A percentile compares a stretch with the other conserved stretches of the same genome.
Evolutionary conservation across 1,140 invertebrate genomes (phyloP).

Genomic region (Bemisia tabaci): DNA sequence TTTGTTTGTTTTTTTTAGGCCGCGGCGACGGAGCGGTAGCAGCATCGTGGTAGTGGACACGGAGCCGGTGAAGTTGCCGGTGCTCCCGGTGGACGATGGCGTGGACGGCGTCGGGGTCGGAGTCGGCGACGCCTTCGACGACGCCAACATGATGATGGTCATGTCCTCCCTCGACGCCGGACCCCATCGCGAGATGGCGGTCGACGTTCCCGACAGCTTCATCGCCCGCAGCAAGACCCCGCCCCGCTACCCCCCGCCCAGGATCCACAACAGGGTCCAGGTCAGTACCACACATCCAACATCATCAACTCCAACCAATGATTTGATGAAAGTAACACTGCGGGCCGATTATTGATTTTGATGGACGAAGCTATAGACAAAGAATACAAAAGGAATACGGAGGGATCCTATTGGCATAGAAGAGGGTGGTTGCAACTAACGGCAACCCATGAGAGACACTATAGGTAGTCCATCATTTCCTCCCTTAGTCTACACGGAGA

Average conservation of each 20-base stretch:
- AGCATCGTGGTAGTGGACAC: slow-evolving; percentile 50
- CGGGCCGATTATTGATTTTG: too few relatives aligned
- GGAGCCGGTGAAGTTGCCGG: slow-evolving; percentile 30
- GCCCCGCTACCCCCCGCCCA: slow-evolving; percentile 69
- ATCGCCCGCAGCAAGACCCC: slow-evolving; percentile 79
- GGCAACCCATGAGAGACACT: too few relatives aligned
- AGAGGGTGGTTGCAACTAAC: too few relatives aligned
- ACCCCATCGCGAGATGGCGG: slow-evolving; percentile 91
- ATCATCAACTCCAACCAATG: slow-evolving; percentile 16
- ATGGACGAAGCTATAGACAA: too few relatives aligned
- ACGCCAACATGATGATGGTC: slow-evolving; percentile 53
- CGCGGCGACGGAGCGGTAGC: slow-evolving; percentile 46
- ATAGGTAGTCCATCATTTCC: too few relatives aligned
- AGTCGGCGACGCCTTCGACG: slow-evolving; percentile 25
- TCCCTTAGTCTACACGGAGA: too few relatives aligned
- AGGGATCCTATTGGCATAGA: too few relatives aligned
- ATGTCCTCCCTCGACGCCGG: slow-evolving; percentile 50
- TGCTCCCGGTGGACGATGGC: slow-evolving; percentile 24
- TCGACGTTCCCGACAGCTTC: slow-evolving; percentile 94
- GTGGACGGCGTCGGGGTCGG: slow-evolving; percentile 12
- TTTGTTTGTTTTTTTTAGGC: slow-evolving; percentile 35
- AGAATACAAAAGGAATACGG: too few relatives aligned
- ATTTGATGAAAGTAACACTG: too few relatives aligned
- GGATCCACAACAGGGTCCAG: slow-evolving; percentile 19
- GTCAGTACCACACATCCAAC: slow-evolving; percentile 17